Percentiles rank a stretch among this genome's conserved stretches.
Evolutionary conservation across 2,888 invertebrate species (phyloP).

Genomic region (Lasius platythorax): DNA sequence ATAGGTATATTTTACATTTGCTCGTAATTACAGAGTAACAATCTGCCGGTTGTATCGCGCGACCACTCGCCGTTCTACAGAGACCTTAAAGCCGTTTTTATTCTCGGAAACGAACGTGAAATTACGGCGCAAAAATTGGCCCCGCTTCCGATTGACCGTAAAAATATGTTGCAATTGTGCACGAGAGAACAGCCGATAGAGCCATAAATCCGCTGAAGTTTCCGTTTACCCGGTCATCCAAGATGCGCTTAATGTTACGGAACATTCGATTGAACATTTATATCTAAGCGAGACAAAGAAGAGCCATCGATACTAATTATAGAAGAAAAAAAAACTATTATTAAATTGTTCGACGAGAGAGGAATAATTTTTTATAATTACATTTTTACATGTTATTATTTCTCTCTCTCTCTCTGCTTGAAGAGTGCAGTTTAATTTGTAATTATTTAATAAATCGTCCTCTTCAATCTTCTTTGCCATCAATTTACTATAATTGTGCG

Average conservation of each 20-base stretch:
- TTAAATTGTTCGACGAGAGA: background rate
- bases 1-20: background rate
- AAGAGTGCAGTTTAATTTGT: background rate
- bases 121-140: constrained; percentile 23
- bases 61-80: background rate
- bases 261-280: background rate
- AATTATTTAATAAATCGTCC: background rate
- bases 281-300: background rate
- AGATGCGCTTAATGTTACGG: background rate
- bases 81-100: background rate
- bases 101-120: constrained; percentile 36
- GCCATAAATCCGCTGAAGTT: background rate
- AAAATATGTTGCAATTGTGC: constrained; percentile 23
- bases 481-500: background rate
- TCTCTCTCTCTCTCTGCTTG: too few relatives aligned
- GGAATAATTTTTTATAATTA: background rate
- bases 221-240: background rate
- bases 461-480: background rate
- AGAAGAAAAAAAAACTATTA: background rate
- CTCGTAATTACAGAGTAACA: constrained; percentile 23
- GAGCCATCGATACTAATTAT: background rate
- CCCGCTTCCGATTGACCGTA: constrained; percentile 48
- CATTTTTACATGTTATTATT: background rate
- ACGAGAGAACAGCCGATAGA: constrained; percentile 28
- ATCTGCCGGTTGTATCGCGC: constrained; percentile 10